Conservation (phyloP, 1,140 invertebrate species). For the Diorhabda carinulata region DNA sequence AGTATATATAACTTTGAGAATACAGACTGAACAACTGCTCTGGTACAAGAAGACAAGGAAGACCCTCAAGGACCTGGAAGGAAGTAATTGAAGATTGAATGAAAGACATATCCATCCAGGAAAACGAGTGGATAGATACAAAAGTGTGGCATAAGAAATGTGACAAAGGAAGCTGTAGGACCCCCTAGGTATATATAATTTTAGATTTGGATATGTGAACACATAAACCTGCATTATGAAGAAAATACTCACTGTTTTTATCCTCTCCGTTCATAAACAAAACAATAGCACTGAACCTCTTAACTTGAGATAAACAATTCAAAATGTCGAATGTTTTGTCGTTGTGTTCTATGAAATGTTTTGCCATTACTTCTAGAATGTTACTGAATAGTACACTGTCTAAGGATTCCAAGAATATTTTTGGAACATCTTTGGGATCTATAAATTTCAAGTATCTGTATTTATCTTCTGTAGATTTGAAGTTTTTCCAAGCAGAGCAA, state of each 20-base stretch:
- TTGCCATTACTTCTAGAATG: conserved; percentile 35
- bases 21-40: too few relatives aligned
- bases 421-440: conserved; percentile 32
- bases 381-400: conserved; percentile 38
- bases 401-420: conserved; percentile 38
- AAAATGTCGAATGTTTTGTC: conserved; percentile 34
- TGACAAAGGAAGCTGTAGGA: too few relatives aligned
- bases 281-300: conserved; percentile 35
- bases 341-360: conserved; percentile 29
- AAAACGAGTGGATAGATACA: neutral
- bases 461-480: conserved; percentile 29
- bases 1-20: too few relatives aligned
- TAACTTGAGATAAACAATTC: conserved; percentile 31
- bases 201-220: too few relatives aligned
- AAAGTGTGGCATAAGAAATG: neutral
- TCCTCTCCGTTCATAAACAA: conserved; percentile 39
- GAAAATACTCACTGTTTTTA: conserved; percentile 38
- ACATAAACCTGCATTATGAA: too few relatives aligned
- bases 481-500: conserved; percentile 32
- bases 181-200: too few relatives aligned
- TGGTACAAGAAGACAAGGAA: too few relatives aligned
- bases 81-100: neutral
- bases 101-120: neutral
- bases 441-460: conserved; percentile 37
- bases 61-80: too few relatives aligned